Conservation (phyloP, 2,888 invertebrate genomes). For the Diarsia brunnea region DNA sequence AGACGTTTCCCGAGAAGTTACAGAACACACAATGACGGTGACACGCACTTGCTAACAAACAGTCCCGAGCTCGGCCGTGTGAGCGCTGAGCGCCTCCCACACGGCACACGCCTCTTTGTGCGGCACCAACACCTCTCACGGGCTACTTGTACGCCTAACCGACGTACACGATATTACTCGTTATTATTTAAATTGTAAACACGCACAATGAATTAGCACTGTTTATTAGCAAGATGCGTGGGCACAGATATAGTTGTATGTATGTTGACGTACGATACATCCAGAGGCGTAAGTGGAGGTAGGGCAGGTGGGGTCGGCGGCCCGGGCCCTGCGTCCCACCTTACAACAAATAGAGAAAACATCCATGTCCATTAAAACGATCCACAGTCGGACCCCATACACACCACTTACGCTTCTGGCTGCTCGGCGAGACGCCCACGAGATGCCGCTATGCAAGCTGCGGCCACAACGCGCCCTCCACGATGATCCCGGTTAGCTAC, state of each 20-base stretch:
- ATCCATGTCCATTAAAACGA: slow-evolving; percentile 85
- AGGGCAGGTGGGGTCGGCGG: slow-evolving; percentile 90
- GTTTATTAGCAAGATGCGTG: slow-evolving; percentile 78
- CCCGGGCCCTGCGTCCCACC: slow-evolving; percentile 90
- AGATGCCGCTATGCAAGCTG: slow-evolving; percentile 43
- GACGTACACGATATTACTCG: slow-evolving; percentile 37
- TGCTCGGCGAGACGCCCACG: slow-evolving; percentile 76
- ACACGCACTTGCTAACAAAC: slow-evolving; percentile 72
- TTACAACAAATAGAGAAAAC: slow-evolving; percentile 90
- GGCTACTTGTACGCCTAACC: slow-evolving; percentile 44
- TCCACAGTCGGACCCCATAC: slow-evolving; percentile 85
- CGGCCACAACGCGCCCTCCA: slow-evolving; percentile 38
- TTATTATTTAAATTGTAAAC: slow-evolving; percentile 43
- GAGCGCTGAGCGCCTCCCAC: slow-evolving; percentile 4
- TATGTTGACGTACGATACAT: slow-evolving; percentile 90
- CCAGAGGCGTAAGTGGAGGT: slow-evolving; percentile 91
- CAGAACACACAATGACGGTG: slow-evolving; percentile 64
- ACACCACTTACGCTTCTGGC: slow-evolving; percentile 90
- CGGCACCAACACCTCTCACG: slow-evolving; percentile 27
- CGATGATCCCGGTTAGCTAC: slow-evolving; percentile 56
- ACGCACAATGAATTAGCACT: slow-evolving; percentile 67
- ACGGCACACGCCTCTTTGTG: slow-evolving; percentile 16
- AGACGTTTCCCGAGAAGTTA: slow-evolving; percentile 61
- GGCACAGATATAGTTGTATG: slow-evolving; percentile 69
- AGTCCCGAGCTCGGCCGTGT: slow-evolving; percentile 58